Evolutionary conservation across 2,113 vertebrate species (phyloP).

Genomic region (Leptocoma aspasia): DNA sequence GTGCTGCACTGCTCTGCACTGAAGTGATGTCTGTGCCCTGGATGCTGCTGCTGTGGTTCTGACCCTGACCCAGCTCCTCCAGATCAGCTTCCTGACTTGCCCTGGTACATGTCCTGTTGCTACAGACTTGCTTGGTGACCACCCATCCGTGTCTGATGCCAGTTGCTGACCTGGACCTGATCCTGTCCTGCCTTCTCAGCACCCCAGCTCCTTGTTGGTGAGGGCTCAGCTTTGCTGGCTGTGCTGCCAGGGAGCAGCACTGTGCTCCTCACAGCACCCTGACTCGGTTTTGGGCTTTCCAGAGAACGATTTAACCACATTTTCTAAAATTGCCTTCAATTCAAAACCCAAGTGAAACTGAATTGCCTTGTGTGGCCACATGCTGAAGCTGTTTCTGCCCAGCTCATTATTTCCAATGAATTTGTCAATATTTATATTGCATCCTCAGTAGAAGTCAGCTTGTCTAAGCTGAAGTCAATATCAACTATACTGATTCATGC

Average conservation of each 20-base stretch:
- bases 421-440: conserved; percentile 11
- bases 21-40: rapidly evolving
- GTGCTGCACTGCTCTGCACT: neutral
- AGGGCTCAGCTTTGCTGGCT: neutral
- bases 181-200: neutral
- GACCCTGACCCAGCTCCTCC: neutral
- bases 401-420: neutral
- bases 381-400: neutral
- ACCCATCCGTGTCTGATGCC: rapidly evolving
- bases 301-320: neutral
- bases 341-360: neutral
- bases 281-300: neutral
- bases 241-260: neutral
- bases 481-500: neutral
- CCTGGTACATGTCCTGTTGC: neutral
- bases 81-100: neutral
- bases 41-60: neutral
- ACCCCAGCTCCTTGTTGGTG: rapidly evolving
- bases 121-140: neutral
- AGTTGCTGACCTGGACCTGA: rapidly evolving
- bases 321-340: neutral
- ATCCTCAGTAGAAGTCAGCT: neutral
- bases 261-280: rapidly evolving
- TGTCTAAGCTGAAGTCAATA: neutral
- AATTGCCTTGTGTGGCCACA: neutral